These are phyloP conservation scores for Ophion costatus DNA, from an alignment of 2,888 invertebrate species.

Conservation along the genomic window DNA sequence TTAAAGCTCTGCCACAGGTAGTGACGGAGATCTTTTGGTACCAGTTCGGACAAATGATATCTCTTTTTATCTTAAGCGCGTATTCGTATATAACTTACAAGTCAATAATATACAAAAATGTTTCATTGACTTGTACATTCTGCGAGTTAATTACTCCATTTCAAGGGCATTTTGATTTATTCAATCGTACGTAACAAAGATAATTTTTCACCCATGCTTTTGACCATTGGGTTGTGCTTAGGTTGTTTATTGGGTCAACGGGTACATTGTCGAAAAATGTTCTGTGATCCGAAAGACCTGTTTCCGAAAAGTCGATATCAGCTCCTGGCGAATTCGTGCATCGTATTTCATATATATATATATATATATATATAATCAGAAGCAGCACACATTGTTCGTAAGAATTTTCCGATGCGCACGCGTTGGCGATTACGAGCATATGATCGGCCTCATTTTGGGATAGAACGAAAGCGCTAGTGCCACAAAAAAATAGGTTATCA, in stretches of 20 bases:
- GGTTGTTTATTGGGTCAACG: constrained; percentile 49
- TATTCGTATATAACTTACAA: no score
- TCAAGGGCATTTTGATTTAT: neutral
- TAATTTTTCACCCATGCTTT: neutral
- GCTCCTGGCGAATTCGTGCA: neutral
- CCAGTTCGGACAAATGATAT: no score
- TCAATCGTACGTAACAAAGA: neutral
- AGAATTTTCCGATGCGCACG: no score
- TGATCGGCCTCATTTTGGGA: no score
- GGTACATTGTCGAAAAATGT: constrained; percentile 33
- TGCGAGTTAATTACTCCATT: no score
- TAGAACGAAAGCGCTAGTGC: no score
- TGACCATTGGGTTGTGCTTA: neutral
- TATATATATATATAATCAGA: neutral
- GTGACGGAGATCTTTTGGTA: no score
- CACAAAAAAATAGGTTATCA: no score
- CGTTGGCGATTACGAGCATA: no score
- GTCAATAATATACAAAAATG: no score
- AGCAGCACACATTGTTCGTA: neutral
- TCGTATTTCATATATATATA: neutral
- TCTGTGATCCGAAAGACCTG: constrained; percentile 39
- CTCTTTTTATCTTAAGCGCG: no score
- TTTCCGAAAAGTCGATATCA: constrained; percentile 35
- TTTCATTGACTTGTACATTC: neutral
- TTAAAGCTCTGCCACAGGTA: no score